Conservation (phyloP, 2,113 vertebrate species). For the Tautogolabrus adspersus region DNA sequence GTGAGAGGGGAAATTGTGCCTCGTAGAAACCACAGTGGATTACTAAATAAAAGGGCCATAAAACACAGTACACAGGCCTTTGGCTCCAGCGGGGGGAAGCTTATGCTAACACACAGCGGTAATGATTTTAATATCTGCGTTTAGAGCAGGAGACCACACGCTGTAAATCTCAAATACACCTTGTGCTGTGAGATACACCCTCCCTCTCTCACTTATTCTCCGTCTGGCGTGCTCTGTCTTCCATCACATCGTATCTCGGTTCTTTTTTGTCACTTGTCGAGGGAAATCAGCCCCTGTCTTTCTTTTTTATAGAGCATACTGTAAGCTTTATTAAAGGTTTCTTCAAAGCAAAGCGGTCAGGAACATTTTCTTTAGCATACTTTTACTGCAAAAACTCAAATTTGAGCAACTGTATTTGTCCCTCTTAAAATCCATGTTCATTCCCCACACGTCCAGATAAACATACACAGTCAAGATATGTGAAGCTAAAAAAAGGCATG, state of each 20-base stretch:
- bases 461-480: no score
- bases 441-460: no score
- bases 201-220: background rate
- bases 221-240: constrained; percentile 3
- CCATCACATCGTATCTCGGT: constrained; percentile 20
- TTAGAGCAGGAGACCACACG: constrained; percentile 59
- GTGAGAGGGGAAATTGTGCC: constrained; percentile 40
- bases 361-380: constrained; percentile 17
- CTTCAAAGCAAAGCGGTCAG: background rate
- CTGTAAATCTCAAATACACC: constrained; percentile 59
- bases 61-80: constrained; percentile 68
- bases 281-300: constrained; percentile 43
- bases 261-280: constrained; percentile 18
- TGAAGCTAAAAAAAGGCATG: no score
- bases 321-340: constrained; percentile 22
- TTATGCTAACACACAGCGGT: constrained; percentile 64
- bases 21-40: constrained; percentile 60
- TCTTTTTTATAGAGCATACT: background rate
- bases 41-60: constrained; percentile 72
- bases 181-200: constrained; percentile 28
- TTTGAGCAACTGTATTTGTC: no score
- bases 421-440: no score
- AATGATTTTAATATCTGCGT: constrained; percentile 73
- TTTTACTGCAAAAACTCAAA: background rate
- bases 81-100: constrained; percentile 49